Base-by-base conservation (phyloP, 2,113 vertebrate species). In the Cebus imitator region DNA sequence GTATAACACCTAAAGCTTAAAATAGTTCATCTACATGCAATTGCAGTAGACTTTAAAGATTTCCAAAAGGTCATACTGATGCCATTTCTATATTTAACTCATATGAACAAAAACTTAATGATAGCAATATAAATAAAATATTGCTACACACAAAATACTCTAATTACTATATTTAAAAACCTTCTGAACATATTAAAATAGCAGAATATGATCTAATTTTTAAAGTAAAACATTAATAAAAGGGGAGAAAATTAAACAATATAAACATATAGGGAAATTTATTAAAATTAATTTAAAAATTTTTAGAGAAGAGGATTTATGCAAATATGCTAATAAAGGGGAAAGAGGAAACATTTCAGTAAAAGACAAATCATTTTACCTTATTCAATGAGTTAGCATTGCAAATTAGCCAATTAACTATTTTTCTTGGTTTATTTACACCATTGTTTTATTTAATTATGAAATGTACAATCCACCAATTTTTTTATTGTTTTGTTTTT, bases 71-170 rank as follows among this genome's bases (percentile, higher is more conserved):
- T 8, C 57, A 86, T 50, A 48, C 79, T 93, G 81, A 27, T 20
- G 16, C 6, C 0, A 89, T 95, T 92, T 90, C 48, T 92, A 72
- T 81, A 57, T 35, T 40, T 79, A 93, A 30, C 80, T 84, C 72
- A 52, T n/a, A n/a, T 82, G 79, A 89, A 85, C 6, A 85, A 95
- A 93, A 68, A 83, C 9, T 70, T 58, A 5, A 17, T 72, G 11
- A 55, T 55, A 96, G 45, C 25, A 96, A 91, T 97, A 91, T 64
- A 66, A 32, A 83, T 93, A n/a, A 78, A 91, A 52, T 79, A 90
- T 90, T 50, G 73, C 40, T 86, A 81, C 1, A 84, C 2, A 90
- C 30, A 91, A 89, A 81, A 61, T 91, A 37, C 48, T 79, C 79
- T 76, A 23, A 40, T 52, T 91, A 75, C 45, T 37, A 64, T 79